A percentile compares a stretch with the other conserved stretches of the same genome.
Conservation (phyloP, 2,113 vertebrate species). For the Nerophis lumbriciformis region DNA sequence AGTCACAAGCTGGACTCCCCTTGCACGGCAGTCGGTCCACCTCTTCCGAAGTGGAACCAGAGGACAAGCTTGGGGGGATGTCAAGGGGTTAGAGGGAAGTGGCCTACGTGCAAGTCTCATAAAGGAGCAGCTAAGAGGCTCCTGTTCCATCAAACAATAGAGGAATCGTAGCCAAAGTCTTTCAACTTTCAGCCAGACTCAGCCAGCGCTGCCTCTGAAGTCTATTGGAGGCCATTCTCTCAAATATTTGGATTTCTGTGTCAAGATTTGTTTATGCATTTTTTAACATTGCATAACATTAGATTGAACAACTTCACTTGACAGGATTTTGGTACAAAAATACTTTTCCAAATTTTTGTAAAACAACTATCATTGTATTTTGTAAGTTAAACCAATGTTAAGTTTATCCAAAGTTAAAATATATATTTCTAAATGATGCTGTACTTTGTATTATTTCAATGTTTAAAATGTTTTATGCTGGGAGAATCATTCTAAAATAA, state of each 20-base stretch:
- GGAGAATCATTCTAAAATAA: no score
- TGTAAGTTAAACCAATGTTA: no score
- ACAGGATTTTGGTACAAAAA: no score
- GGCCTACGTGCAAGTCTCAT: conserved; percentile 60
- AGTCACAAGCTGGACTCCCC: conserved; percentile 60
- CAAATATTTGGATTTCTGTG: not conserved
- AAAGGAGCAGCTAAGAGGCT: conserved; percentile 46
- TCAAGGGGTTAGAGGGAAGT: conserved; percentile 62
- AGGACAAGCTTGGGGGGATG: conserved; percentile 56
- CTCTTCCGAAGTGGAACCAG: conserved; percentile 75
- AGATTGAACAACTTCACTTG: not conserved
- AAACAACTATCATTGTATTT: no score
- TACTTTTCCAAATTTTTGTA: no score
- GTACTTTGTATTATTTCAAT: no score
- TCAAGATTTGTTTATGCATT: not conserved
- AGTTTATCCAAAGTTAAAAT: no score
- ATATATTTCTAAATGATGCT: no score
- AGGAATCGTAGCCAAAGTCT: conserved; percentile 47
- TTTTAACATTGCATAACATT: not conserved
- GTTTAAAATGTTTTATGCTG: no score
- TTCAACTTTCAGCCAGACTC: conserved; percentile 25
- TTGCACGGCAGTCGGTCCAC: conserved; percentile 65
- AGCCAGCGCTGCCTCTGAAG: not conserved
- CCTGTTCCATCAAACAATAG: conserved; percentile 59
- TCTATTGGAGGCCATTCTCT: not conserved